Conservation (phyloP, 2,888 invertebrate species). For the Cheilosia urbana region DNA sequence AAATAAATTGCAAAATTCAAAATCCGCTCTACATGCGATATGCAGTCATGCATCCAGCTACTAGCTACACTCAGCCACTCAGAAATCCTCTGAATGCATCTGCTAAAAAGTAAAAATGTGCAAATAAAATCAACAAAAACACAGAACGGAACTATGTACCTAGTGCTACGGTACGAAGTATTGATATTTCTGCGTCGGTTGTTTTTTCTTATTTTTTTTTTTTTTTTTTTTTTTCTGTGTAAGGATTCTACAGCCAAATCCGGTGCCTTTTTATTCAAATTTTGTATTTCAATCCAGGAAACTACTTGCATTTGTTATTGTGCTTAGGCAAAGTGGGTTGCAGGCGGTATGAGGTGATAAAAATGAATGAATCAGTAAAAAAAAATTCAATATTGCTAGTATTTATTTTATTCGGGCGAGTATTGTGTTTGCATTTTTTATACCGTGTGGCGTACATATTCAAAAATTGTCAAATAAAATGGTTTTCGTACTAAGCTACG, state of each 20-base stretch:
- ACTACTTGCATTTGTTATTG: conserved; percentile 66
- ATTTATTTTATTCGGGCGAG: conserved; percentile 71
- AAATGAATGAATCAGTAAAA: conserved; percentile 68
- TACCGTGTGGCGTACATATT: conserved; percentile 71
- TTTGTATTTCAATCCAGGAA: conserved; percentile 66
- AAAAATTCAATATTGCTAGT: conserved; percentile 70
- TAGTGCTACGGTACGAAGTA: conserved; percentile 20
- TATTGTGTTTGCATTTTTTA: conserved; percentile 55
- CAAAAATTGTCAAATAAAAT: conserved; percentile 76
- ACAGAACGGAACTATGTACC: conserved; percentile 34
- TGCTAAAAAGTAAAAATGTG: conserved; percentile 74
- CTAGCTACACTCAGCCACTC: conserved; percentile 70
- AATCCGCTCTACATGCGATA: conserved; percentile 72
- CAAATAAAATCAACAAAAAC: conserved; percentile 67
- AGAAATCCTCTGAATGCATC: conserved; percentile 74
- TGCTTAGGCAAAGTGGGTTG: conserved; percentile 42
- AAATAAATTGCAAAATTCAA: conserved; percentile 77
- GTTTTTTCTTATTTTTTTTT: conserved; percentile 40
- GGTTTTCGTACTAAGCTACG: conserved; percentile 70
- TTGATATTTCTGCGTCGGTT: conserved; percentile 56
- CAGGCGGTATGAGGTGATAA: conserved; percentile 49
- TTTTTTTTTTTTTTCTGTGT: conserved; percentile 43
- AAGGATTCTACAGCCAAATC: conserved; percentile 50
- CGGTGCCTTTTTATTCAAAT: conserved; percentile 45
- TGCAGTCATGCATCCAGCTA: conserved; percentile 74